A percentile compares a stretch with the other conserved stretches of the same genome.
These are phyloP conservation scores for Varanus komodoensis DNA, from an alignment of 2,113 vertebrate genomes.

Conservation along the genomic window DNA sequence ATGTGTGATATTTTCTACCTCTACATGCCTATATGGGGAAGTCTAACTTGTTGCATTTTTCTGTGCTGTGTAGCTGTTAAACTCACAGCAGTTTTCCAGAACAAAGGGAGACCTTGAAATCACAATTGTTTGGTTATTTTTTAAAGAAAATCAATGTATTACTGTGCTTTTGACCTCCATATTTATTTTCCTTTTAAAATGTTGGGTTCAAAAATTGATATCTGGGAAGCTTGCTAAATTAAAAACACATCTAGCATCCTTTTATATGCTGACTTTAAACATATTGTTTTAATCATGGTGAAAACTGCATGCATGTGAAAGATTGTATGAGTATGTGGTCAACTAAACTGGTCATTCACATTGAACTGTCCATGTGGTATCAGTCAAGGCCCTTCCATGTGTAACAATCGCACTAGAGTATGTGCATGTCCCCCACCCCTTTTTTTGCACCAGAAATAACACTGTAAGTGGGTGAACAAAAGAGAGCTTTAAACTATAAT, in stretches of 20 bases:
- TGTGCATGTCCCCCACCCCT: neutral
- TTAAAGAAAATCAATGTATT: neutral
- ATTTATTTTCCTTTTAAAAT: neutral
- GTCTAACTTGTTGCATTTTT: neutral
- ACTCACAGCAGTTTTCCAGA: neutral
- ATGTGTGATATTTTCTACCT: neutral
- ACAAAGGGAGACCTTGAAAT: neutral
- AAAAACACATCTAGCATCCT: neutral
- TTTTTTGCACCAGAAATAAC: neutral
- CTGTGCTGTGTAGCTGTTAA: neutral
- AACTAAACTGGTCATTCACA: neutral
- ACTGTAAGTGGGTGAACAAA: neutral
- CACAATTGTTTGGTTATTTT: too few relatives aligned
- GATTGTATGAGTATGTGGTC: neutral
- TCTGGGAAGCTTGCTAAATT: neutral
- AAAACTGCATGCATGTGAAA: neutral
- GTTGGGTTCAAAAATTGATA: neutral
- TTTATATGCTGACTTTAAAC: neutral
- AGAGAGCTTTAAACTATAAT: neutral
- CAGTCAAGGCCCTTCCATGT: neutral
- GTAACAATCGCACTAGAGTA: neutral
- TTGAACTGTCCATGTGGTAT: neutral
- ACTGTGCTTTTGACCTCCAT: neutral
- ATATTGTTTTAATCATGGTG: constrained; percentile 16
- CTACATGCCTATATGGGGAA: neutral